Percentiles rank a stretch among this genome's conserved stretches.
These are phyloP conservation scores for Melinopterus prodromus DNA, from an alignment of 2,888 invertebrate genomes.

Conservation along the genomic window DNA sequence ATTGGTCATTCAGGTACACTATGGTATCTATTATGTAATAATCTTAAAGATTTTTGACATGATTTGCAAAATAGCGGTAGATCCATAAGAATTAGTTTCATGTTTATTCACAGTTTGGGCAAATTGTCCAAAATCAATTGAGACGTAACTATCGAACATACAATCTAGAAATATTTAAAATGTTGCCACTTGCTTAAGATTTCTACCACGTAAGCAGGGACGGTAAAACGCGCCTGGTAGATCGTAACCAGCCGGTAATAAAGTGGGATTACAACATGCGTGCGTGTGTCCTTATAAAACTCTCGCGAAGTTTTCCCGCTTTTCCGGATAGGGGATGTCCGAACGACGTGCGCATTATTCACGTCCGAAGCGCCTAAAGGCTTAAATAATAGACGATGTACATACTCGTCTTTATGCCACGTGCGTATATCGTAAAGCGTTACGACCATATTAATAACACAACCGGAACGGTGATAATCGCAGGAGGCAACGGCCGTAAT, in stretches of 20 bases:
- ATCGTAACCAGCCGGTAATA: not conserved
- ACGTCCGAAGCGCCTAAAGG: not conserved
- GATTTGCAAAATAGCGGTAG: too few relatives aligned
- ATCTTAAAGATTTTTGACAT: too few relatives aligned
- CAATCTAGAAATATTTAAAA: not conserved
- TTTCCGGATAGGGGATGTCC: not conserved
- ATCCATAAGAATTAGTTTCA: too few relatives aligned
- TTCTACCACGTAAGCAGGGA: not conserved
- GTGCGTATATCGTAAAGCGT: not conserved
- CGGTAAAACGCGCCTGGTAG: not conserved
- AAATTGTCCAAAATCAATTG: too few relatives aligned
- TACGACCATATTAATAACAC: not conserved
- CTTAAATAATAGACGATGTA: constrained; percentile 4
- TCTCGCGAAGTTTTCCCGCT: not conserved
- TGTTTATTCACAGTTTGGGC: too few relatives aligned
- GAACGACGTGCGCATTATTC: not conserved
- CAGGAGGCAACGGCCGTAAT: not conserved
- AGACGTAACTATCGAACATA: too few relatives aligned
- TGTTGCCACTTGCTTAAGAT: not conserved
- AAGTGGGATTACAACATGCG: constrained; percentile 4
- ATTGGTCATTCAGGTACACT: too few relatives aligned
- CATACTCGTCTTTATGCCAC: not conserved
- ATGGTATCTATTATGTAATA: too few relatives aligned
- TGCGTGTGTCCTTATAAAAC: not conserved
- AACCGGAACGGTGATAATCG: constrained; percentile 4